These are phyloP conservation scores for Cecidostiba fungosa DNA, from an alignment of 2,888 invertebrate genomes.

Conservation along the genomic window DNA sequence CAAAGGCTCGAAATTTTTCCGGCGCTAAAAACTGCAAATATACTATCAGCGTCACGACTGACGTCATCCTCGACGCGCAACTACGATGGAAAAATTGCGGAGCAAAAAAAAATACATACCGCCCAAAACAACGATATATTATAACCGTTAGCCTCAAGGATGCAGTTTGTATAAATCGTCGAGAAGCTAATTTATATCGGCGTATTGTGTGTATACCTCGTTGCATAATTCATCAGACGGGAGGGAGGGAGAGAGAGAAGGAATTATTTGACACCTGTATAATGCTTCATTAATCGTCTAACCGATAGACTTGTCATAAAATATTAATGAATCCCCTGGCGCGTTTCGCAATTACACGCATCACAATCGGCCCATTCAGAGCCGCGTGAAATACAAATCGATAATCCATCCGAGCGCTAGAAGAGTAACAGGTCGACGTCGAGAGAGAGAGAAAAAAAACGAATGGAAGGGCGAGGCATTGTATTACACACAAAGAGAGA, in stretches of 20 bases:
- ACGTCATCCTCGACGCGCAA: not conserved
- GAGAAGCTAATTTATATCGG: constrained; percentile 6
- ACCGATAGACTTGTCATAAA: constrained; percentile 19
- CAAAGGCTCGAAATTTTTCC: constrained; percentile 17
- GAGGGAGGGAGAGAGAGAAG: not conserved
- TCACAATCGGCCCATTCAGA: constrained; percentile 10
- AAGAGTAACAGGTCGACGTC: not conserved
- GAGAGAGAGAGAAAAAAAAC: not conserved
- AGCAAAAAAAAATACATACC: not conserved
- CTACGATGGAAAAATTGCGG: not conserved
- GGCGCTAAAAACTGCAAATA: not conserved
- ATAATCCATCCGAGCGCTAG: not conserved
- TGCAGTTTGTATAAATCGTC: constrained; percentile 2
- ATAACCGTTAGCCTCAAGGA: not conserved
- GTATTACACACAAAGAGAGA: not conserved
- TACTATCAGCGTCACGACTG: not conserved
- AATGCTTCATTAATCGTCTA: constrained; percentile 21
- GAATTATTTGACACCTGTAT: constrained; percentile 17
- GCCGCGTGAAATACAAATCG: constrained; percentile 1
- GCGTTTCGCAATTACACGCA: constrained; percentile 1
- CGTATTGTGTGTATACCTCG: not conserved
- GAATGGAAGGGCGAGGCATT: not conserved
- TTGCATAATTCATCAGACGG: not conserved
- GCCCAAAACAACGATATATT: not conserved
- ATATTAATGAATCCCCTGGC: constrained; percentile 1